These are phyloP conservation scores for Drosophila elegans DNA, from an alignment of 1,140 invertebrate species.

Conservation along the genomic window DNA sequence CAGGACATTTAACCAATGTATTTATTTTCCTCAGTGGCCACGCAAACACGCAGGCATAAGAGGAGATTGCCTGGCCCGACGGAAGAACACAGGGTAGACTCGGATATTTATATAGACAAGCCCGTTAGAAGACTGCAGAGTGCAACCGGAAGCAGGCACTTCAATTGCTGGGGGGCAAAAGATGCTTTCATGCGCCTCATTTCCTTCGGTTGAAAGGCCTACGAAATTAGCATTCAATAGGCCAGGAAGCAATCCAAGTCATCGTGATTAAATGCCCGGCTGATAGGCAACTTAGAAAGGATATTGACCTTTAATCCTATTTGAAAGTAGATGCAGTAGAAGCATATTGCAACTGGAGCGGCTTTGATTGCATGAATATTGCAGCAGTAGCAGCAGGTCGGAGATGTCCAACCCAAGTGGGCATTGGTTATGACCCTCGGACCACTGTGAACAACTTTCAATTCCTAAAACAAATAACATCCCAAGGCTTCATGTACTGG, in stretches of 20 bases:
- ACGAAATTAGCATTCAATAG: slow-evolving; percentile 43
- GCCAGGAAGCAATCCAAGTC: slow-evolving; percentile 40
- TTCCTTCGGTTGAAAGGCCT: slow-evolving; percentile 50
- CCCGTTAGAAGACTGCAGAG: slow-evolving; percentile 44
- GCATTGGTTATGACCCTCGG: slow-evolving; percentile 1
- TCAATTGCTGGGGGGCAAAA: slow-evolving; percentile 27
- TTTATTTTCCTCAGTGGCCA: slow-evolving; percentile 11
- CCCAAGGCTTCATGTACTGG: neutral
- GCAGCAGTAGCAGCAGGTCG: slow-evolving; percentile 8
- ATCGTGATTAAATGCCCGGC: slow-evolving; percentile 33
- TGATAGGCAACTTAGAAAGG: slow-evolving; percentile 21
- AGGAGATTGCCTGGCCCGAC: slow-evolving; percentile 23
- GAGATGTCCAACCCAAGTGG: neutral
- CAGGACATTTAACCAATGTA: too few species aligned
- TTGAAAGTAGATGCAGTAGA: slow-evolving; percentile 18
- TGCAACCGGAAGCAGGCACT: slow-evolving; percentile 66
- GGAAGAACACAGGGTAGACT: neutral
- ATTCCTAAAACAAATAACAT: neutral
- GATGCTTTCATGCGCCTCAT: slow-evolving; percentile 54
- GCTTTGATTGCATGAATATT: slow-evolving; percentile 57
- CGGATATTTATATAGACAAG: slow-evolving; percentile 68
- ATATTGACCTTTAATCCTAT: slow-evolving; percentile 65
- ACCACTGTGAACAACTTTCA: slow-evolving; percentile 18
- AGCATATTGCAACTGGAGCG: slow-evolving; percentile 2
- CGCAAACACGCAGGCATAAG: slow-evolving; percentile 19